Percentiles rank a stretch among this genome's conserved stretches.
phyloP scores from a whole-genome alignment of 2,888 invertebrate genomes.

The Drosophila mettleri region DNA sequence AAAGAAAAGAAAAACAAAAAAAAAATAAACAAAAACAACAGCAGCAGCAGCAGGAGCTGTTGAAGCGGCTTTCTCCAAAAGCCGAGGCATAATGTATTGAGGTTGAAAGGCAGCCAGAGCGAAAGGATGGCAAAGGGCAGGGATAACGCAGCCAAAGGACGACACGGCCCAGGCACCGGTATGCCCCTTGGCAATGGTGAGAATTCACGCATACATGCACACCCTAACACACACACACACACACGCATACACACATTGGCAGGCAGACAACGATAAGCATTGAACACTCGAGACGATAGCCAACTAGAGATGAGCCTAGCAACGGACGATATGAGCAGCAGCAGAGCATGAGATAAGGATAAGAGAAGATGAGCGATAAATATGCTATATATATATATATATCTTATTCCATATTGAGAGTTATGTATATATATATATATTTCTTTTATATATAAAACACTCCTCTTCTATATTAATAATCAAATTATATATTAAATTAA shows the following conservation, averaged over 20 bases:
- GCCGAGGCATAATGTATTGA: conserved; percentile 42
- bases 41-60: conserved; percentile 12
- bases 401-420: too few species aligned
- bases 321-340: not conserved
- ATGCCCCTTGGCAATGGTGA: conserved; percentile 35
- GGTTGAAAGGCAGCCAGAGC: conserved; percentile 33
- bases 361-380: not conserved
- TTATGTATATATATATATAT: not conserved
- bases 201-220: conserved; percentile 43
- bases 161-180: conserved; percentile 13
- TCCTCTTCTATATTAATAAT: not conserved
- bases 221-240: conserved; percentile 1
- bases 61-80: conserved; percentile 20
- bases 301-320: conserved; percentile 10
- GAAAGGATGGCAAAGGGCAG: conserved; percentile 28
- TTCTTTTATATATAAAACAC: too few species aligned
- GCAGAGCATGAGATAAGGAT: not conserved
- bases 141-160: conserved; percentile 32
- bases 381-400: not conserved
- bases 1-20: conserved; percentile 5
- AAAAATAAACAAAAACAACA: conserved; percentile 17
- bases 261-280: conserved; percentile 12
- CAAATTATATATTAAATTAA: not conserved
- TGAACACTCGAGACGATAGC: conserved; percentile 9
- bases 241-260: not conserved